These are phyloP conservation scores for Mystacornis crossleyi DNA, from an alignment of 2,113 vertebrate species.

Conservation along the genomic window DNA sequence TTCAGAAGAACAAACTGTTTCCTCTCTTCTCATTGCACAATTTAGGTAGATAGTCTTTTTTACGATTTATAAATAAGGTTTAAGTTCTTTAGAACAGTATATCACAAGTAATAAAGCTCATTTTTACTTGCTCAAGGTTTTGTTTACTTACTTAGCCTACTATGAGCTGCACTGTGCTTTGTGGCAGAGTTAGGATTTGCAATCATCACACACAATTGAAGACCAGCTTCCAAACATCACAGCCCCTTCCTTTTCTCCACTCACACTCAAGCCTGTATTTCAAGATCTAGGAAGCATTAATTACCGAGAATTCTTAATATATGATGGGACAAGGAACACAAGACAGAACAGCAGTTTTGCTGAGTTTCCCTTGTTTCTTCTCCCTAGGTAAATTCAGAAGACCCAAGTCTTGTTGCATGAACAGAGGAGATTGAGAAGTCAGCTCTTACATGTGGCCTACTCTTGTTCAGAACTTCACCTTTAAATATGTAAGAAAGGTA, in stretches of 20 bases:
- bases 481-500: neutral
- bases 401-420: neutral
- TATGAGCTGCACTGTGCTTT: neutral
- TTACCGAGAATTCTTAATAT: neutral
- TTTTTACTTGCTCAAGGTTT: neutral
- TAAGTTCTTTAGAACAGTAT: neutral
- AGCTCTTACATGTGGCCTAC: accelerated
- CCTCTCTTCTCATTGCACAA: neutral
- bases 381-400: neutral
- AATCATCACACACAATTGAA: neutral
- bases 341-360: neutral
- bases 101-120: neutral
- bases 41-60: neutral
- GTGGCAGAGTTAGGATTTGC: neutral
- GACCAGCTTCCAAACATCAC: neutral
- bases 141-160: neutral
- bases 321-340: neutral
- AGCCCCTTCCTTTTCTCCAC: neutral
- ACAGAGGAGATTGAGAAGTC: neutral
- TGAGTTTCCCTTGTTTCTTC: neutral
- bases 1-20: neutral
- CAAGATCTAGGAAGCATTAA: neutral
- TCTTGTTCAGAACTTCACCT: neutral
- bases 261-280: neutral
- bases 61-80: neutral